These are phyloP conservation scores for Cyprinodon diabolis DNA, from an alignment of 2,797 vertebrate species.

Conservation along the genomic window DNA sequence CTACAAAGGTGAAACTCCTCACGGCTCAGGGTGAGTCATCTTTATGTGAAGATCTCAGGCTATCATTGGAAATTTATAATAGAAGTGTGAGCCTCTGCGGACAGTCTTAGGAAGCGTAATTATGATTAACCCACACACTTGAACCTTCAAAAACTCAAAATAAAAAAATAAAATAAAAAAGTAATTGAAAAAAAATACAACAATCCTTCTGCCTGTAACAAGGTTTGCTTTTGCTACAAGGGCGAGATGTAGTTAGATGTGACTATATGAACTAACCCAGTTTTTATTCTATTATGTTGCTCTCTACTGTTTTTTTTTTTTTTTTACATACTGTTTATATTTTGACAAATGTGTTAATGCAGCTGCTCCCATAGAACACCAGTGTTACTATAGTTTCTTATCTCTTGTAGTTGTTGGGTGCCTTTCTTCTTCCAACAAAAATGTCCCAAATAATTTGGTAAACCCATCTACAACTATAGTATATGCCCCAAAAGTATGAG, in stretches of 20 bases:
- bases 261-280: slow-evolving; percentile 11
- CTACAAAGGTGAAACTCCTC: slow-evolving; percentile 65
- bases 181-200: slow-evolving; percentile 22
- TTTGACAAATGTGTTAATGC: slow-evolving; percentile 12
- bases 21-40: slow-evolving; percentile 66
- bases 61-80: slow-evolving; percentile 53
- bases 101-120: slow-evolving; percentile 14
- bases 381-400: neutral
- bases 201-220: slow-evolving; percentile 23
- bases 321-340: slow-evolving; percentile 16
- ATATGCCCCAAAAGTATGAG: neutral
- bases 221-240: slow-evolving; percentile 49
- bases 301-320: neutral
- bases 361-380: neutral
- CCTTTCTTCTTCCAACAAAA: slow-evolving; percentile 29
- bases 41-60: slow-evolving; percentile 37
- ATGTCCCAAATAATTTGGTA: slow-evolving; percentile 6
- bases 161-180: slow-evolving; percentile 29
- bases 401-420: slow-evolving; percentile 27
- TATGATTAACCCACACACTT: slow-evolving; percentile 10
- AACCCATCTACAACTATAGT: neutral
- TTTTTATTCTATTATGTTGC: slow-evolving; percentile 17
- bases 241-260: neutral
- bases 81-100: slow-evolving; percentile 23
- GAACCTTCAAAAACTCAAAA: slow-evolving; percentile 8